These are phyloP conservation scores for Zingel zingel DNA, from an alignment of 2,113 vertebrate species.

Conservation along the genomic window DNA sequence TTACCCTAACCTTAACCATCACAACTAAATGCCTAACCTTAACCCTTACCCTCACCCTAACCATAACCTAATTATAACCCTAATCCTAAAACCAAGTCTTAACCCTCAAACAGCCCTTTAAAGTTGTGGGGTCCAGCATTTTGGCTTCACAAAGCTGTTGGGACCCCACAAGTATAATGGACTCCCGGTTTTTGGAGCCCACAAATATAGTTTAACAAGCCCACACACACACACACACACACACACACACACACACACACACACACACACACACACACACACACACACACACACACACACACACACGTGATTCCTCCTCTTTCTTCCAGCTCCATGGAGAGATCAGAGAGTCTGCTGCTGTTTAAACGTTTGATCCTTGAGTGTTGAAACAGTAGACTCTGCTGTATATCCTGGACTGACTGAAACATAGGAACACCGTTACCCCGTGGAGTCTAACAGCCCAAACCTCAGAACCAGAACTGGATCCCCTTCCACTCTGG, in stretches of 20 bases:
- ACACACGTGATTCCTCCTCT: conserved; percentile 27
- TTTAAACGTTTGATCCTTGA: conserved; percentile 49
- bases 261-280: conserved; percentile 2
- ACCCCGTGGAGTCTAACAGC: background rate
- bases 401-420: conserved; percentile 8
- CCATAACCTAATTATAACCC: too few relatives aligned
- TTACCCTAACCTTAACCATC: too few relatives aligned
- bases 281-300: conserved; percentile 26
- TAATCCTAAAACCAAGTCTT: too few relatives aligned
- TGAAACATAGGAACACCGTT: conserved; percentile 2
- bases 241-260: conserved; percentile 6
- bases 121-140: too few relatives aligned
- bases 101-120: too few relatives aligned
- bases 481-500: background rate
- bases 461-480: conserved; percentile 8
- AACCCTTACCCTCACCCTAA: too few relatives aligned
- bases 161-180: too few relatives aligned
- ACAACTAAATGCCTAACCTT: too few relatives aligned
- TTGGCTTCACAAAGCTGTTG: too few relatives aligned
- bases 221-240: conserved; percentile 6
- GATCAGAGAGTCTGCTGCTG: conserved; percentile 62
- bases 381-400: conserved; percentile 20
- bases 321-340: conserved; percentile 45
- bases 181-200: too few relatives aligned
- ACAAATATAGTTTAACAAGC: too few relatives aligned